These are phyloP conservation scores for Crambe crambe DNA, from an alignment of 37 sponge, comb jelly and placozoan genomes.

Conservation along the genomic window DNA sequence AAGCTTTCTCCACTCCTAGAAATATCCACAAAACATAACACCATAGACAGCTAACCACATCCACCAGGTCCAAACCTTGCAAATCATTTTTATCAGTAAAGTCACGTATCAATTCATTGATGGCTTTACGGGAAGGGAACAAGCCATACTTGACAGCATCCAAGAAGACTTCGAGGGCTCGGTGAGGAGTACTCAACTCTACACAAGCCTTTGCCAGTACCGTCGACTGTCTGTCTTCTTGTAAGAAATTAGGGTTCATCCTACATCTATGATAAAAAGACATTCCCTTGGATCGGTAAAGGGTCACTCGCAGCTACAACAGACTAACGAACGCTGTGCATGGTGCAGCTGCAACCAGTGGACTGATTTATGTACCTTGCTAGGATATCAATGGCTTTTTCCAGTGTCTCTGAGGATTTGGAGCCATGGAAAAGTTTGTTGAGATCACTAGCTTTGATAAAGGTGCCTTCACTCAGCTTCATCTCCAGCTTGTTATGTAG, in stretches of 20 bases:
- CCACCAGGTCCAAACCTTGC: too few relatives aligned
- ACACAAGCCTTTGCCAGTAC: constrained; percentile 40
- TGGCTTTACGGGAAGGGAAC: constrained; percentile 31
- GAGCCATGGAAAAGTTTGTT: background rate
- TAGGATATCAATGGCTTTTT: background rate
- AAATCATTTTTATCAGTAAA: constrained; percentile 4
- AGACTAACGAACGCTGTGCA: background rate
- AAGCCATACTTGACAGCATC: constrained; percentile 43
- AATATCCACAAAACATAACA: background rate
- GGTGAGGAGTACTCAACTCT: background rate
- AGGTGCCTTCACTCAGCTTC: background rate
- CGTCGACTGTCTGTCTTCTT: constrained; percentile 25
- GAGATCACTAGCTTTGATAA: background rate
- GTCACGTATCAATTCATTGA: constrained; percentile 18
- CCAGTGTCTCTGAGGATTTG: constrained; percentile 3
- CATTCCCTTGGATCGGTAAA: background rate
- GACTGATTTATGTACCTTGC: background rate
- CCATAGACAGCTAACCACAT: background rate
- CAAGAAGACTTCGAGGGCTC: constrained; percentile 9
- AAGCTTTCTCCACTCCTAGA: background rate
- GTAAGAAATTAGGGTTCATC: background rate
- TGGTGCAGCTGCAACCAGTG: background rate
- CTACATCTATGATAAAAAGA: constrained; percentile 7
- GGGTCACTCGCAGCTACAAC: background rate
- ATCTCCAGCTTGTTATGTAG: background rate